These are phyloP conservation scores for Lepidostoma basale DNA, from an alignment of 1,140 invertebrate genomes.

Conservation along the genomic window DNA sequence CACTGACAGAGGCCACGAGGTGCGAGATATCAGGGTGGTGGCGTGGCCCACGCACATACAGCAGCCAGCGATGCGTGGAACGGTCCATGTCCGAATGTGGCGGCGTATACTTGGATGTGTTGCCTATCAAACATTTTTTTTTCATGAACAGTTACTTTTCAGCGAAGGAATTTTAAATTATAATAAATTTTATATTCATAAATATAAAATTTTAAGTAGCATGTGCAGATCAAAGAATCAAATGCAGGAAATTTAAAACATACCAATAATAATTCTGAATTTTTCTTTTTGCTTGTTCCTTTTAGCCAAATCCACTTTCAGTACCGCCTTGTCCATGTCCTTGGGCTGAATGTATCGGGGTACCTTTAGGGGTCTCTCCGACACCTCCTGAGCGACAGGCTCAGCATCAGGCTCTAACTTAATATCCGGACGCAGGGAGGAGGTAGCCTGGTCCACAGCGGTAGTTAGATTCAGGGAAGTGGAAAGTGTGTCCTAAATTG, in stretches of 20 bases:
- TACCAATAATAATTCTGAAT: conserved; percentile 58
- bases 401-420: conserved; percentile 27
- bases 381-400: conserved; percentile 27
- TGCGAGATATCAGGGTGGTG: conserved; percentile 66
- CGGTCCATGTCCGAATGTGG: conserved; percentile 68
- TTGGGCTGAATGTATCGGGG: conserved; percentile 53
- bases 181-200: background rate
- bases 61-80: conserved; percentile 89
- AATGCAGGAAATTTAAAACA: conserved; percentile 30
- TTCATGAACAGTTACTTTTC: background rate
- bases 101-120: conserved; percentile 85
- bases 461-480: conserved; percentile 27
- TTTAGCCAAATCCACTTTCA: conserved; percentile 52
- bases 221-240: background rate
- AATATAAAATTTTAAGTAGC: background rate
- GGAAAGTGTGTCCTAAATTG: background rate
- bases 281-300: conserved; percentile 57
- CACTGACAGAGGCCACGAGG: conserved; percentile 77
- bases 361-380: conserved; percentile 48
- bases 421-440: conserved; percentile 23
- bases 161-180: background rate
- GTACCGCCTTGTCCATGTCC: conserved; percentile 48
- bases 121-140: conserved; percentile 60
- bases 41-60: conserved; percentile 78
- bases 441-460: conserved; percentile 14